A percentile compares a stretch with the other conserved stretches of the same genome.
Conservation (phyloP, 2,888 invertebrate genomes). For the Nomada flava region DNA sequence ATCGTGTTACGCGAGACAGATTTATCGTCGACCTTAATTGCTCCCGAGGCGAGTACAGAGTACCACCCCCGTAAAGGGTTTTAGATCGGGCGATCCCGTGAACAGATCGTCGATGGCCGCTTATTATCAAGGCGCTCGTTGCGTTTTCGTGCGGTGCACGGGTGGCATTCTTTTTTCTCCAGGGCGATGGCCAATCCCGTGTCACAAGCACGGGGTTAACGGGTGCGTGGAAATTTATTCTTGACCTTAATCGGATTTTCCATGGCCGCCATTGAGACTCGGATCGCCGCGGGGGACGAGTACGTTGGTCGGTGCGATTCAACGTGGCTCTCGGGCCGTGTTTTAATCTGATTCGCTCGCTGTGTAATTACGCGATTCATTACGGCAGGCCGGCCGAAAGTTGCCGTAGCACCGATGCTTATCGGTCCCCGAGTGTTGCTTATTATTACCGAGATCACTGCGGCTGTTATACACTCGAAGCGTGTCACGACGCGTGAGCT, state of each 20-base stretch:
- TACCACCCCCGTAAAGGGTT: slow-evolving; percentile 18
- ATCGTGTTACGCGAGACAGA: background rate
- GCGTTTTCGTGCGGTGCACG: background rate
- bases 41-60: background rate
- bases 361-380: slow-evolving; percentile 11
- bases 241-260: slow-evolving; percentile 35
- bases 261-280: background rate
- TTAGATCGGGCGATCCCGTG: slow-evolving; percentile 22
- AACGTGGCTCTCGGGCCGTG: background rate
- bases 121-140: slow-evolving; percentile 12
- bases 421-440: background rate
- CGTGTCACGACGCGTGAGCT: background rate
- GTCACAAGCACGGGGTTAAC: no score
- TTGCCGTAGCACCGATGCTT: background rate
- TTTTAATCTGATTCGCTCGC: slow-evolving; percentile 4
- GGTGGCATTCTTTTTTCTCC: no score
- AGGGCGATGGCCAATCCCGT: no score
- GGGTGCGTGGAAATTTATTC: slow-evolving; percentile 25
- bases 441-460: background rate
- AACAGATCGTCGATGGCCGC: background rate
- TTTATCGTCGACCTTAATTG: slow-evolving; percentile 31
- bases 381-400: background rate
- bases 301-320: background rate
- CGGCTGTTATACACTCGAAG: background rate
- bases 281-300: background rate